phyloP scores from a whole-genome alignment of 2,113 vertebrate species.

The Salminus brasiliensis region DNA sequence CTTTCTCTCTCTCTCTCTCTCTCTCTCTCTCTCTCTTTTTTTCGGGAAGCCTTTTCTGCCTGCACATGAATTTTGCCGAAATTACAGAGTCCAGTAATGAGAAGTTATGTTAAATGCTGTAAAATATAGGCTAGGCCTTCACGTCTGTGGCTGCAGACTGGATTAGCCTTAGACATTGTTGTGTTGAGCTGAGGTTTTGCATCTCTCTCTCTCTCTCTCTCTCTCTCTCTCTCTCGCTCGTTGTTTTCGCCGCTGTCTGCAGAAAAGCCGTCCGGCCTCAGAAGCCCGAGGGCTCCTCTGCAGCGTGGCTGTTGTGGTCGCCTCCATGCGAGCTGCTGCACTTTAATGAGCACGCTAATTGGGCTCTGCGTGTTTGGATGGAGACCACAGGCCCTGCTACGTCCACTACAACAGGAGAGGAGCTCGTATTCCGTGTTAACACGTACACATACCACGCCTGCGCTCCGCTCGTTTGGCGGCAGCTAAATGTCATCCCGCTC shows the following conservation, averaged over 20 bases:
- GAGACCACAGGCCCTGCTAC: conserved; percentile 47
- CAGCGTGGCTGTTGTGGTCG: conserved; percentile 56
- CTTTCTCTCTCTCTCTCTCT: too few species aligned
- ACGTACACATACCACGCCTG: neutral
- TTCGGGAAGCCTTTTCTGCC: conserved; percentile 67
- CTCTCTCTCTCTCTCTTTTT: too few species aligned
- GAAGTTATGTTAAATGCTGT: conserved; percentile 78
- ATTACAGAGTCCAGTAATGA: conserved; percentile 75
- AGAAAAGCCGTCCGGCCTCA: conserved; percentile 44
- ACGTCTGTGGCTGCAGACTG: conserved; percentile 65
- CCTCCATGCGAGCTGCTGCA: conserved; percentile 49
- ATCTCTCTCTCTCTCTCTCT: conserved; percentile 46
- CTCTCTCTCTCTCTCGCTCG: too few species aligned
- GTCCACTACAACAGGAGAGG: conserved; percentile 7
- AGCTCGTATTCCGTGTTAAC: conserved; percentile 18
- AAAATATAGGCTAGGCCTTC: conserved; percentile 76
- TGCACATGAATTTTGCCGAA: conserved; percentile 65
- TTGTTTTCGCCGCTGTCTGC: conserved; percentile 54
- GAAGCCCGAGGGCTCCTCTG: conserved; percentile 35
- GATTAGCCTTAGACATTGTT: conserved; percentile 75
- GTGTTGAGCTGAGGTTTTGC: conserved; percentile 72
- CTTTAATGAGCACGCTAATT: conserved; percentile 61
- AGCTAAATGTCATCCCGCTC: conserved; percentile 15
- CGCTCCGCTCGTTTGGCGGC: conserved; percentile 7
- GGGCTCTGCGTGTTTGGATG: conserved; percentile 34